Evolutionary conservation across 1,140 invertebrate genomes (phyloP).

Genomic region (Cydia amplana): DNA sequence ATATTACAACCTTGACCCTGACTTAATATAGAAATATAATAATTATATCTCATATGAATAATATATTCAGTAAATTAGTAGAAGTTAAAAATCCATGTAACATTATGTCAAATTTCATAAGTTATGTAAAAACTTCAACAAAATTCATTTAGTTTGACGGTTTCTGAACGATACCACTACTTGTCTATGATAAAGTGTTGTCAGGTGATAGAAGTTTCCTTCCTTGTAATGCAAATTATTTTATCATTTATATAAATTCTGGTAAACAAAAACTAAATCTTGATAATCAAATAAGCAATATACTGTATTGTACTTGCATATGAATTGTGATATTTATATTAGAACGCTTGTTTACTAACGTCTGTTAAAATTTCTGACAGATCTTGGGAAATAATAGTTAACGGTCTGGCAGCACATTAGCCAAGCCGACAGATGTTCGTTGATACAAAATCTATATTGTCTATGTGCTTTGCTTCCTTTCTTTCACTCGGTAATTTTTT

Average conservation of each 20-base stretch:
- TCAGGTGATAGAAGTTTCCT: background rate
- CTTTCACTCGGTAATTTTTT: slow-evolving; percentile 59
- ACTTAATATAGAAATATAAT: background rate
- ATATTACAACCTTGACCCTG: background rate
- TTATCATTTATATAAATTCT: no score
- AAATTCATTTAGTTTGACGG: background rate
- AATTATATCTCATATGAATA: background rate
- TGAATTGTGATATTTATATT: no score
- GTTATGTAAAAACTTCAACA: no score
- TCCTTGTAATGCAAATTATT: no score
- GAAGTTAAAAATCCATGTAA: background rate
- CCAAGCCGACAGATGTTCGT: slow-evolving; percentile 51
- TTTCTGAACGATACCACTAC: background rate
- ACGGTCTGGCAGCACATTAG: background rate
- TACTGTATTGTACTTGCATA: no score
- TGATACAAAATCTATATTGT: slow-evolving; percentile 51
- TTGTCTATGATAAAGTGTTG: slow-evolving; percentile 8
- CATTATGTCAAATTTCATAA: background rate
- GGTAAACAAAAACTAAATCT: no score
- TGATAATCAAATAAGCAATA: no score
- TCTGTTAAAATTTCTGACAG: background rate
- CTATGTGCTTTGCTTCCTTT: slow-evolving; percentile 70
- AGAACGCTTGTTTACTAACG: background rate
- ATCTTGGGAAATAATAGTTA: background rate
- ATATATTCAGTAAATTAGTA: background rate